phyloP scores from a whole-genome alignment of 2,113 vertebrate species.

The Eulemur rufifrons region DNA sequence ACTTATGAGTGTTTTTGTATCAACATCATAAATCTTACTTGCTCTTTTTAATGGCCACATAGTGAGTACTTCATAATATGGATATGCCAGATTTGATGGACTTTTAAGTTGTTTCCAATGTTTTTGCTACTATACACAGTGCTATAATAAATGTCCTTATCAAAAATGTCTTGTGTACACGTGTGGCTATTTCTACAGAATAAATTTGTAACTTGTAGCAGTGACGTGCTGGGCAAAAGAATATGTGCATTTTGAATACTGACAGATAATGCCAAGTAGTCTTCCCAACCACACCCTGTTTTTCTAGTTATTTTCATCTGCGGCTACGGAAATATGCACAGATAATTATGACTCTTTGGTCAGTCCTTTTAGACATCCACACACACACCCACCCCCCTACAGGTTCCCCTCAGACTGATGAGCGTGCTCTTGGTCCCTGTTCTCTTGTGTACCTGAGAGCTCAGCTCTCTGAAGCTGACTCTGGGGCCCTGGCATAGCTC shows the following conservation, averaged over 20 bases:
- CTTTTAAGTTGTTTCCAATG: not conserved
- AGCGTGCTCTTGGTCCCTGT: not conserved
- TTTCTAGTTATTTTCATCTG: not conserved
- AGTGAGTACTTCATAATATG: not conserved
- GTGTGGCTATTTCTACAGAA: not conserved
- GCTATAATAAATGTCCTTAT: conserved; percentile 1
- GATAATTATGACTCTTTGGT: not conserved
- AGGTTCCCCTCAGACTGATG: not conserved
- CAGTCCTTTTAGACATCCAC: not conserved
- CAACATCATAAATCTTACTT: not conserved
- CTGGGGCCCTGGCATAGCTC: not conserved
- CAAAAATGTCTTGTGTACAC: not conserved
- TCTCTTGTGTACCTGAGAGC: not conserved
- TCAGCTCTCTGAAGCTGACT: not conserved
- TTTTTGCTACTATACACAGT: not conserved
- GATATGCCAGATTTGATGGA: not conserved
- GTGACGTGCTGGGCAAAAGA: not conserved
- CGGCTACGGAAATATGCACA: not conserved
- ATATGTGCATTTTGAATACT: not conserved
- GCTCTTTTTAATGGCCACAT: not conserved
- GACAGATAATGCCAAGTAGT: not conserved
- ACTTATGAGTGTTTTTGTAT: not conserved
- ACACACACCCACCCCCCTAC: too few species aligned
- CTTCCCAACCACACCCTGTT: not conserved
- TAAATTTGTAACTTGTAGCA: not conserved